Conservation (phyloP, 1,140 invertebrate genomes). For the Pomacea maculata region DNA sequence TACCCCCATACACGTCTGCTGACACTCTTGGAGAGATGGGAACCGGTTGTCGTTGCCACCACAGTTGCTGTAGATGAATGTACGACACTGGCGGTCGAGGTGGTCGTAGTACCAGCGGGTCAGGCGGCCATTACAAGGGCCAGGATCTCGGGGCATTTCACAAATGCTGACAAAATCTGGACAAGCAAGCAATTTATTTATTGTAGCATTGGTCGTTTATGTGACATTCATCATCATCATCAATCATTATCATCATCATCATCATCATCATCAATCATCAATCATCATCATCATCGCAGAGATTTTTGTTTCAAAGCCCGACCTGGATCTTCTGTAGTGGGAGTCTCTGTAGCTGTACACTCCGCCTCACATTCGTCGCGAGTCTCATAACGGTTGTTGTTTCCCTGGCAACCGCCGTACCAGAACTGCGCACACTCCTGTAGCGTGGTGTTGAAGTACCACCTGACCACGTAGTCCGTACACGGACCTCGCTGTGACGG, state of each 20-base stretch:
- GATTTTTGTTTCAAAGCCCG: neutral
- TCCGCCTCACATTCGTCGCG: conserved; percentile 58
- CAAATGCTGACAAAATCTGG: conserved; percentile 67
- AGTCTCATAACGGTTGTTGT: conserved; percentile 64
- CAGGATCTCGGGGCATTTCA: conserved; percentile 78
- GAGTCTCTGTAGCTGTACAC: conserved; percentile 35
- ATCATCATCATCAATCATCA: neutral
- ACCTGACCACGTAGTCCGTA: conserved; percentile 36
- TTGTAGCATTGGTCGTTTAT: neutral
- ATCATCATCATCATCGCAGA: neutral
- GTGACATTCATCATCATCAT: conserved; percentile 1
- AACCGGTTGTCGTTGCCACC: conserved; percentile 61
- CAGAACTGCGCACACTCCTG: conserved; percentile 57
- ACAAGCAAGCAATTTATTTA: no score
- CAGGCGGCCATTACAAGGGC: conserved; percentile 75
- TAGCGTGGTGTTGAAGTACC: conserved; percentile 48
- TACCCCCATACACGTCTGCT: conserved; percentile 47
- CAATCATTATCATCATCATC: neutral
- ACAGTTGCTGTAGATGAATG: conserved; percentile 58
- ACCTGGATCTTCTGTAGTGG: conserved; percentile 20
- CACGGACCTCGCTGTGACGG: conserved; percentile 25
- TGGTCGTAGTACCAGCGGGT: conserved; percentile 50
- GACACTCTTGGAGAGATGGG: conserved; percentile 36
- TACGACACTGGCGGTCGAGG: conserved; percentile 39
- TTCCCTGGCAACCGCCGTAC: conserved; percentile 64